Evolutionary conservation across 2,888 invertebrate species (phyloP), one percentile per base, ranked within the genome.

Genomic region (Galeruca laticollis): DNA sequence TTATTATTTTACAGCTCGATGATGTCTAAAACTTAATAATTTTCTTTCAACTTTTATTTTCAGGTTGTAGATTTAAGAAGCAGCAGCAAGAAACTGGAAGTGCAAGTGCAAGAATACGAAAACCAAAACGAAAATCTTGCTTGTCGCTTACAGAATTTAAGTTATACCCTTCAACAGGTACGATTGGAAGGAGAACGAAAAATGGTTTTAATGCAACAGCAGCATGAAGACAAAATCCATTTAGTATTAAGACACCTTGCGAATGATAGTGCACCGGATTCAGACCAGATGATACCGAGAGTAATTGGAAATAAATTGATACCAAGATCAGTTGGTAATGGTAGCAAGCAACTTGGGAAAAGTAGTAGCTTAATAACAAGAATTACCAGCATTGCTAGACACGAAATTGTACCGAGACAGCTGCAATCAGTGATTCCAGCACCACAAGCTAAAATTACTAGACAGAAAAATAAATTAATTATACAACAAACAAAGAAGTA

Each of bases 391-490:
- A 76, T 78, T 20, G 79, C 86, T 70, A 77, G 84, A 20, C 84
- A 84, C 43, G 84, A 85, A 72, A 81, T 82, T 26, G 81, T 84
- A 52, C 88, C 89, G 83, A 86, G 91, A 69, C 92, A 92, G 79
- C 84, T 93, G 57, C 90, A 90, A 86, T 81, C 83, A 18, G 89
- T 90, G 0, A 88, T 88, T 33, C 87, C 89, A 49, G 83, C 88
- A 1, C 90, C 92, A 0, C 90, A 90, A 35, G 94, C 94, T 1
- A 94, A 92, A 85, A 94, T 95, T 37, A 95, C 94, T 0, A 89
- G 94, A 73, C 91, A 94, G 82, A 92, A 92, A 82, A 95, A 95
- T 83, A 95, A 95, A 82, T 88, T 95, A 13, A 92, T 95, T 71
- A 94, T 95, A 78, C 92, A 92, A 73, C 91, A 92, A 79, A 90